These are phyloP conservation scores for Cosmorhoe ocellata DNA, from an alignment of 2,888 invertebrate species.

Conservation along the genomic window DNA sequence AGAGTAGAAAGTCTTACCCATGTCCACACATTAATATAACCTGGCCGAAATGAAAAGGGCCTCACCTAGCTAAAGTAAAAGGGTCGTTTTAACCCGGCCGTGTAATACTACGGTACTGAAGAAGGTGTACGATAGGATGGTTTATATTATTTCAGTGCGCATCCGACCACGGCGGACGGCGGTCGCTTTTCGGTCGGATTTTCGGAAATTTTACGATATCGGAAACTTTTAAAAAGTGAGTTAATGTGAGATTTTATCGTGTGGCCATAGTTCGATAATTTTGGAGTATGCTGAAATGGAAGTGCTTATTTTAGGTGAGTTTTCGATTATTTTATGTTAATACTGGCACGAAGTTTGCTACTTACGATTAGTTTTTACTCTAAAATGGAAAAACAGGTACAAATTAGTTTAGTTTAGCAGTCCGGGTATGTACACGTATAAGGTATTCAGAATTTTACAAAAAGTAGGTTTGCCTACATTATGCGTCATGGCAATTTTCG, in stretches of 20 bases:
- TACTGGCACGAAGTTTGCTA: constrained; percentile 15
- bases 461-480: too few species aligned
- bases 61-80: constrained; percentile 19
- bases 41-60: constrained; percentile 35
- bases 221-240: constrained; percentile 50
- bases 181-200: constrained; percentile 44
- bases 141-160: constrained; percentile 63
- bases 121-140: constrained; percentile 50
- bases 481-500: too few species aligned
- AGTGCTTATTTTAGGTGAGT: constrained; percentile 28
- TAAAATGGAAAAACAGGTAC: not conserved
- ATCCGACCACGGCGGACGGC: constrained; percentile 40
- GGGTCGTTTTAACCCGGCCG: constrained; percentile 35
- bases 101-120: constrained; percentile 72
- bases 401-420: too few species aligned
- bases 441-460: too few species aligned
- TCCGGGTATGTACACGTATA: too few species aligned
- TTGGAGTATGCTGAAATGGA: constrained; percentile 25
- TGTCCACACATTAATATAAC: constrained; percentile 24
- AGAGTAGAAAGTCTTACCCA: constrained; percentile 13
- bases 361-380: constrained; percentile 1
- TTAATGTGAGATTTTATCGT: constrained; percentile 39
- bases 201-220: constrained; percentile 46
- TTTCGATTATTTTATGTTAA: constrained; percentile 21
- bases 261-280: constrained; percentile 37